Conservation (phyloP, 2,113 vertebrate species). For the Numida meleagris region DNA sequence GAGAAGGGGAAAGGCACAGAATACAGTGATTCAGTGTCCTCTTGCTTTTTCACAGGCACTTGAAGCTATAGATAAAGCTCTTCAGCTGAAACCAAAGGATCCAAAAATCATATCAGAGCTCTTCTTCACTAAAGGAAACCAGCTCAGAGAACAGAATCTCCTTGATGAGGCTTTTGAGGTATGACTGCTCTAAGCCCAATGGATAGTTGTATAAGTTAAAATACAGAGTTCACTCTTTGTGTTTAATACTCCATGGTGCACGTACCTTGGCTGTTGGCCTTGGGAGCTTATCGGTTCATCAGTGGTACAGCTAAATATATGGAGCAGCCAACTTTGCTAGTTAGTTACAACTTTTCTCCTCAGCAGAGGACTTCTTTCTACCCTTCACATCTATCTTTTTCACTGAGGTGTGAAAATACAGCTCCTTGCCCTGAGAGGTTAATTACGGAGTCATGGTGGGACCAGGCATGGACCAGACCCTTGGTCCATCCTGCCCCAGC, state of each 20-base stretch:
- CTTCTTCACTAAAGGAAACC: constrained; percentile 93
- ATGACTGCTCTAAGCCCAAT: neutral
- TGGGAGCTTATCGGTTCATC: neutral
- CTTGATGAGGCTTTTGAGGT: constrained; percentile 91
- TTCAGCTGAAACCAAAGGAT: constrained; percentile 88
- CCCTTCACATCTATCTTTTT: neutral
- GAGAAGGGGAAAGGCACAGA: neutral
- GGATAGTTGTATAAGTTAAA: neutral
- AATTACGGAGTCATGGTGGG: neutral
- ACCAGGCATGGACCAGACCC: neutral
- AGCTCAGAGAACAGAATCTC: constrained; percentile 90
- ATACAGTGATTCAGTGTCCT: neutral
- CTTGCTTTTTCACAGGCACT: constrained; percentile 80
- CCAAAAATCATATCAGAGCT: constrained; percentile 87
- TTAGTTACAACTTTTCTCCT: neutral
- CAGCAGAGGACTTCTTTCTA: neutral
- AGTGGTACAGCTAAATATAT: neutral
- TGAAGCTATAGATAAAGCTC: constrained; percentile 85
- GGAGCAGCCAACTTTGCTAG: neutral
- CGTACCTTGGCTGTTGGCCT: neutral
- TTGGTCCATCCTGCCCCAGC: neutral
- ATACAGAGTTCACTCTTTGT: neutral
- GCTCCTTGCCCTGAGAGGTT: neutral
- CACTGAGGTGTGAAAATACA: neutral
- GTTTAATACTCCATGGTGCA: neutral